Conservation (phyloP, 2,113 vertebrate species). For the Sinocyclocheilus anophthalmus region DNA sequence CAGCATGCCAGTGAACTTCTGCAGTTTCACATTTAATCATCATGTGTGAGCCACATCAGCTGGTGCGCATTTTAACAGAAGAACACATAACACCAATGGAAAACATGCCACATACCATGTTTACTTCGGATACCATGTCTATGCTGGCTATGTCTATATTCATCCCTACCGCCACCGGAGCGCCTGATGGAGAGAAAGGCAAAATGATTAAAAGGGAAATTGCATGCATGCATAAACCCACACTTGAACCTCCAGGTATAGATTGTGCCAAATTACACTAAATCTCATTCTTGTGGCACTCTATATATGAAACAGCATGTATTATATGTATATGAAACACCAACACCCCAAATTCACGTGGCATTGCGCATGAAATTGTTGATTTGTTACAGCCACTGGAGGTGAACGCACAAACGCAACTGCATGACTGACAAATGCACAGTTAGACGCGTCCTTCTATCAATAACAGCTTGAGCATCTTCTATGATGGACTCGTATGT, state of each 20-base stretch:
- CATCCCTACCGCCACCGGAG: slow-evolving; percentile 96
- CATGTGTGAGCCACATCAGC: slow-evolving; percentile 25
- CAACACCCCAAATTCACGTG: slow-evolving; percentile 49
- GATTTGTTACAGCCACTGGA: slow-evolving; percentile 47
- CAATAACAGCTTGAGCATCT: slow-evolving; percentile 31
- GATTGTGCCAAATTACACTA: neutral
- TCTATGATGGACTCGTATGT: neutral
- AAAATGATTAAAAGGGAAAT: slow-evolving; percentile 11
- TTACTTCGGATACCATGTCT: slow-evolving; percentile 99
- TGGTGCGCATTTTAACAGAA: neutral
- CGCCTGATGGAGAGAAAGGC: slow-evolving; percentile 80
- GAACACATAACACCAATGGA: neutral
- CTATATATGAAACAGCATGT: neutral
- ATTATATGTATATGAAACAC: slow-evolving; percentile 3
- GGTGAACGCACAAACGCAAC: slow-evolving; percentile 10
- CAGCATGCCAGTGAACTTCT: slow-evolving; percentile 67
- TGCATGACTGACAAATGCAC: slow-evolving; percentile 29
- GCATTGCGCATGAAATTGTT: slow-evolving; percentile 52
- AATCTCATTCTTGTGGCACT: neutral
- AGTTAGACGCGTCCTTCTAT: slow-evolving; percentile 35
- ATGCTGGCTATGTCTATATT: slow-evolving; percentile 99
- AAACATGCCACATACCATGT: slow-evolving; percentile 88
- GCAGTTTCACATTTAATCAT: slow-evolving; percentile 51
- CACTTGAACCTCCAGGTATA: neutral
- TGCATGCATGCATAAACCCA: neutral